Percentiles rank a stretch among this genome's conserved stretches.
Conservation (phyloP, 2,888 invertebrate genomes). For the Oxyscelio sp. region DNA sequence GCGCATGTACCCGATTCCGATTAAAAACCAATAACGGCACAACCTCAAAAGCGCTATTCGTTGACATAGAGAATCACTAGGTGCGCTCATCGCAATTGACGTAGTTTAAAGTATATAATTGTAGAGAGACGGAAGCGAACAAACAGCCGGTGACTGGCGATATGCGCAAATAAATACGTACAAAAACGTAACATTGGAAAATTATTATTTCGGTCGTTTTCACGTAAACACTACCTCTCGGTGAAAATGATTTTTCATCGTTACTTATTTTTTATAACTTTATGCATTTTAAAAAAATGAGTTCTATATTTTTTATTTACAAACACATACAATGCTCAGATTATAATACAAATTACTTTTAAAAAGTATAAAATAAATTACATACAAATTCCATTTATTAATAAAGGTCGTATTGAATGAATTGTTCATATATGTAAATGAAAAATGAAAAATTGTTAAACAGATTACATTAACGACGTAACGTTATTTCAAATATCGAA, state of each 20-base stretch:
- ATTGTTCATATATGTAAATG: too few species aligned
- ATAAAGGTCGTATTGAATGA: too few species aligned
- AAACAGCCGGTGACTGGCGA: conserved; percentile 5
- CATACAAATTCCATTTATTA: too few species aligned
- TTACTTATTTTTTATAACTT: neutral
- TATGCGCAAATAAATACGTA: conserved; percentile 44
- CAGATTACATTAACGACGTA: too few species aligned
- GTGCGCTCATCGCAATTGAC: conserved; percentile 10
- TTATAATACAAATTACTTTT: too few species aligned
- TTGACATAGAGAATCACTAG: conserved; percentile 75
- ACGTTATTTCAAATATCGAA: too few species aligned
- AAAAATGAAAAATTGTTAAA: too few species aligned
- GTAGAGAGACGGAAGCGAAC: conserved; percentile 3
- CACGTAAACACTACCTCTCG: neutral
- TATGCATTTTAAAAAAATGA: too few species aligned
- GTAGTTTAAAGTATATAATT: conserved; percentile 38
- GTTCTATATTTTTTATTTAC: too few species aligned
- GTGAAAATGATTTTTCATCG: conserved; percentile 26
- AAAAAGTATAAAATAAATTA: too few species aligned
- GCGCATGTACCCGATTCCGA: conserved; percentile 76
- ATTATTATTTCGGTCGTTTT: conserved; percentile 3
- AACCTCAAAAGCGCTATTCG: conserved; percentile 72
- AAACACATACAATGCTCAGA: too few species aligned
- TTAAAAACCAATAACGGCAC: conserved; percentile 83
- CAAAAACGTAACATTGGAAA: conserved; percentile 27